These are phyloP conservation scores for Coregonus sp. DNA, from an alignment of 2,797 vertebrate genomes.

Conservation along the genomic window DNA sequence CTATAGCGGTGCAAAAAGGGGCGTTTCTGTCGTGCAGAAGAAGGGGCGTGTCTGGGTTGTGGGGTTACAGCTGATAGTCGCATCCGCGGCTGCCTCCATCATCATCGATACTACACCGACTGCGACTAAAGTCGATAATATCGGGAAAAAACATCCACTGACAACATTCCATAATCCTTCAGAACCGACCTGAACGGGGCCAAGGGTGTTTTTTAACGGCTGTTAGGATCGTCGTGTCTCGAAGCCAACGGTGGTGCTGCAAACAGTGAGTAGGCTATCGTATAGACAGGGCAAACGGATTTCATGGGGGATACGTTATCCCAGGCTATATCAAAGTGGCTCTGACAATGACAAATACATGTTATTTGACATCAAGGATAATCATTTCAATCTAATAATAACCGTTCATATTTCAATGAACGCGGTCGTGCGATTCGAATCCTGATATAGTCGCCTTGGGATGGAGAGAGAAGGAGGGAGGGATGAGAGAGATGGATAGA, in stretches of 20 bases:
- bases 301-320: conserved; percentile 51
- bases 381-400: neutral
- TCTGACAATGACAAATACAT: conserved; percentile 53
- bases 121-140: conserved; percentile 65
- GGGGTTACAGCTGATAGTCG: conserved; percentile 81
- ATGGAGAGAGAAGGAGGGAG: conserved; percentile 66
- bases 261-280: conserved; percentile 68
- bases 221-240: too few species aligned
- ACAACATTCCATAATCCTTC: conserved; percentile 39
- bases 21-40: conserved; percentile 58
- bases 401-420: too few species aligned
- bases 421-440: neutral
- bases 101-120: conserved; percentile 69
- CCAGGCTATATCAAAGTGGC: conserved; percentile 51
- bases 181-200: conserved; percentile 31
- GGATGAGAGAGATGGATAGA: conserved; percentile 32
- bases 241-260: conserved; percentile 51
- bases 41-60: conserved; percentile 72
- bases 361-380: conserved; percentile 9
- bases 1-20: conserved; percentile 65
- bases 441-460: conserved; percentile 56
- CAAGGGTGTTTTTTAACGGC: conserved; percentile 29
- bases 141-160: conserved; percentile 40
- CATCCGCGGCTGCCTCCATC: conserved; percentile 77
- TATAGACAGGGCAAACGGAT: conserved; percentile 60